Evolutionary conservation across 1,140 invertebrate species (phyloP), one percentile per base, ranked within the genome.

Genomic region (Pemphigus obesinymphae): DNA sequence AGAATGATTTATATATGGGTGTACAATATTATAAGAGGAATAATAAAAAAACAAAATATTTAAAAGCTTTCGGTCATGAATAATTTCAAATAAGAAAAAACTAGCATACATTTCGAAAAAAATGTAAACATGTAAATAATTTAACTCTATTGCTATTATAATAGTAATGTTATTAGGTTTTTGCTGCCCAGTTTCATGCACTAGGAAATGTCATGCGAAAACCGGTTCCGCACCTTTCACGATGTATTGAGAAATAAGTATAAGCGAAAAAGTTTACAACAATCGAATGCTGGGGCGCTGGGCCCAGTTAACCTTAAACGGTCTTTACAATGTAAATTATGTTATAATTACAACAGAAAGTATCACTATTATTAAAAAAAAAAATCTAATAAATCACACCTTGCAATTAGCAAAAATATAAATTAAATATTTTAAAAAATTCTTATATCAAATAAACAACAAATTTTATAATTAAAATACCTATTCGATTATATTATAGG

Each of bases 191-290:
- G 73, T 61, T 78, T 40, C 15, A 20, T 31, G 58, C 10, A 6
- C 50, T 63, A 63, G 43, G 55, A 80, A 80, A 80, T 80, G 76
- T 80, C 76, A 80, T 3, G 76, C 55, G 26, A 80, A 80, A 80
- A 80, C 76, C 76, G 76, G 76, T 80, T 80, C 76, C 34, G 23
- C 76, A 80, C 76, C 76, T 80, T 80, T 80, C 76, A 61, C 55
- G 29, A 6, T 43, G 53, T 20, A 63, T 63, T 63, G 76, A 80
- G 53, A 80, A 80, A 80, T 29, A n/a, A n/a, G n/a, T n/a, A 55
- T 17, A n/a, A 76, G 29, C 73, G 15, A 78, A 80, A 80, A 48
- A 63, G 76, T 61, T 76, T 13, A 80, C 8, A 76, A 43, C 76
- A 61, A 63, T 80, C n/a, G 23, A 63, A 58, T 76, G 31, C n/a